Evolutionary conservation across 2,113 vertebrate species (phyloP).

Genomic region (Corynorhinus townsendii): DNA sequence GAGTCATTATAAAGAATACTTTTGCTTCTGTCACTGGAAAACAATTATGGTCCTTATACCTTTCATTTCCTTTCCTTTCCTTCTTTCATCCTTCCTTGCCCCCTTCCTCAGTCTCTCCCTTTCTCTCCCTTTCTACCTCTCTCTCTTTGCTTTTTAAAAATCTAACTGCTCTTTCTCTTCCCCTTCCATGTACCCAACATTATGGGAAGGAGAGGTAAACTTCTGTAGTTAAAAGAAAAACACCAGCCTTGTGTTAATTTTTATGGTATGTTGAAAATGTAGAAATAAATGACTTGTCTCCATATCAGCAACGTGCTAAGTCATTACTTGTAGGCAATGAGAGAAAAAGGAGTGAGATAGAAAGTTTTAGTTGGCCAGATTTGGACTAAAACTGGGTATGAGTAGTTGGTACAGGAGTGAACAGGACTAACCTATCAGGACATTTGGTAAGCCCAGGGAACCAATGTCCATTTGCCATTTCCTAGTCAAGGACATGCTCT

Average conservation of each 20-base stretch:
- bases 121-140: background rate
- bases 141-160: background rate
- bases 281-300: background rate
- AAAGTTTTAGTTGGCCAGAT: background rate
- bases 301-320: background rate
- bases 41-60: background rate
- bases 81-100: background rate
- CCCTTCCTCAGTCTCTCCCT: background rate
- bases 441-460: background rate
- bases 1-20: background rate
- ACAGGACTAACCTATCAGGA: background rate
- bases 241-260: background rate
- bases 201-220: background rate
- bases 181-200: background rate
- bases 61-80: background rate
- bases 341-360: background rate
- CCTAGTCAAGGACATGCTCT: background rate
- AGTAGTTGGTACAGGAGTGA: background rate
- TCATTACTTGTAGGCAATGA: background rate
- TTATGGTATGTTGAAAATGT: background rate
- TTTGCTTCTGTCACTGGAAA: background rate
- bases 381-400: background rate
- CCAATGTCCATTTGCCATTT: background rate
- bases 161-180: background rate
- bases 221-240: background rate